phyloP scores from a whole-genome alignment of 2,888 invertebrate species.

The Schizotus pectinicornis region DNA sequence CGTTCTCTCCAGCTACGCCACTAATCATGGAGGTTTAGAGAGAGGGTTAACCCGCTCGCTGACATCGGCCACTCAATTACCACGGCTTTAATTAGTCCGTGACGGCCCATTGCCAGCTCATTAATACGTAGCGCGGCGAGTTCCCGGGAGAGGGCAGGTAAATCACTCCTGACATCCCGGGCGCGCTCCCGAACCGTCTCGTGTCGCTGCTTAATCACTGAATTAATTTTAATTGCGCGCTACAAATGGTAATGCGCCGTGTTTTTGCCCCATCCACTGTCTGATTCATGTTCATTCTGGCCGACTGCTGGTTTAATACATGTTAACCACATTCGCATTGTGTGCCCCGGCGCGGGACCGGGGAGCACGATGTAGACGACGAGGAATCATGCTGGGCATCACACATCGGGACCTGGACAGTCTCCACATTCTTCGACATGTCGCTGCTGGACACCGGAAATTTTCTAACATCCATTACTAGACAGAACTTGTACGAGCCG shows the following conservation, averaged over 20 bases:
- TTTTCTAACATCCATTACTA: too few relatives aligned
- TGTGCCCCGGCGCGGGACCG: too few relatives aligned
- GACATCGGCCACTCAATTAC: slow-evolving; percentile 59
- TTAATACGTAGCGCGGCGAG: slow-evolving; percentile 51
- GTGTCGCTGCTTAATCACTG: slow-evolving; percentile 53
- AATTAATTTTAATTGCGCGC: slow-evolving; percentile 54
- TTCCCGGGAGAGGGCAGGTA: slow-evolving; percentile 55
- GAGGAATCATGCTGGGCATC: too few relatives aligned
- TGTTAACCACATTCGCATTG: not conserved
- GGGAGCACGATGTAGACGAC: too few relatives aligned
- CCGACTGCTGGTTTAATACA: slow-evolving; percentile 1
- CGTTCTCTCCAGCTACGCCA: slow-evolving; percentile 33
- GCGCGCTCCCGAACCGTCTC: slow-evolving; percentile 43
- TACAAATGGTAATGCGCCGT: slow-evolving; percentile 48
- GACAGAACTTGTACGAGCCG: too few relatives aligned
- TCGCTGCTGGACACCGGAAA: too few relatives aligned
- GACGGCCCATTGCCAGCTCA: slow-evolving; percentile 59
- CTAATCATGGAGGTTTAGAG: slow-evolving; percentile 53
- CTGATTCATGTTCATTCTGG: slow-evolving; percentile 39
- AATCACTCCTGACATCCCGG: slow-evolving; percentile 52
- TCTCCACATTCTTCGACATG: too few relatives aligned
- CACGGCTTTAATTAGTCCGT: slow-evolving; percentile 58
- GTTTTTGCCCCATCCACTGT: slow-evolving; percentile 39
- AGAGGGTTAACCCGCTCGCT: slow-evolving; percentile 55
- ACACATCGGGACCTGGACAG: too few relatives aligned